A percentile compares a stretch with the other conserved stretches of the same genome.
These are phyloP conservation scores for Takifugu flavidus DNA, from an alignment of 2,113 vertebrate species.

Conservation along the genomic window DNA sequence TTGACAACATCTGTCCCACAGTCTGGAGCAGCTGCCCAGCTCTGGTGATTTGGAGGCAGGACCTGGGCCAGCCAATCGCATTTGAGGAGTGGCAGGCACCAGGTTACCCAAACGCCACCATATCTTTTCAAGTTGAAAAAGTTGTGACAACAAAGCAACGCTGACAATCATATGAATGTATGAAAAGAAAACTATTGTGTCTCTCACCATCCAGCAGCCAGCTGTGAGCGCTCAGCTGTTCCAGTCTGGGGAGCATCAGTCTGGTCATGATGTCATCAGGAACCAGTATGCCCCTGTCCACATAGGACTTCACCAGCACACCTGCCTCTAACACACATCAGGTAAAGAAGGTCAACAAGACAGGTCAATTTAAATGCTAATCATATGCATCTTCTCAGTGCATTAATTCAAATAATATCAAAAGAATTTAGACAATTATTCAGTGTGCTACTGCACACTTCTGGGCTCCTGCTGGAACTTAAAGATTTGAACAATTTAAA, in stretches of 20 bases:
- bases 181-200: not conserved
- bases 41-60: conserved; percentile 23
- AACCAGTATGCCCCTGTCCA: conserved; percentile 84
- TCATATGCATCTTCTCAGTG: too few relatives aligned
- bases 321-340: conserved; percentile 79
- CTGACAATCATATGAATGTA: not conserved
- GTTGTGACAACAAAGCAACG: not conserved
- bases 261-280: conserved; percentile 89
- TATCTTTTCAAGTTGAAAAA: too few relatives aligned
- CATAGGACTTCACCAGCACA: conserved; percentile 81
- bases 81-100: conserved; percentile 11
- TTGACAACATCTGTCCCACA: not conserved
- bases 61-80: conserved; percentile 48
- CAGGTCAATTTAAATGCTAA: too few relatives aligned
- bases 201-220: conserved; percentile 90
- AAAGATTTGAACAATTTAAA: too few relatives aligned
- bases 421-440: not conserved
- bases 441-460: too few relatives aligned
- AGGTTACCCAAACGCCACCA: not conserved
- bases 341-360: not conserved
- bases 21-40: not conserved
- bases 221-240: conserved; percentile 79
- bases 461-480: too few relatives aligned
- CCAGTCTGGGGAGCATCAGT: conserved; percentile 83
- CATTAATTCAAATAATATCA: not conserved